These are phyloP conservation scores for Corticium candelabrum DNA, from an alignment of 37 sponge, comb jelly and placozoan genomes.

Conservation along the genomic window DNA sequence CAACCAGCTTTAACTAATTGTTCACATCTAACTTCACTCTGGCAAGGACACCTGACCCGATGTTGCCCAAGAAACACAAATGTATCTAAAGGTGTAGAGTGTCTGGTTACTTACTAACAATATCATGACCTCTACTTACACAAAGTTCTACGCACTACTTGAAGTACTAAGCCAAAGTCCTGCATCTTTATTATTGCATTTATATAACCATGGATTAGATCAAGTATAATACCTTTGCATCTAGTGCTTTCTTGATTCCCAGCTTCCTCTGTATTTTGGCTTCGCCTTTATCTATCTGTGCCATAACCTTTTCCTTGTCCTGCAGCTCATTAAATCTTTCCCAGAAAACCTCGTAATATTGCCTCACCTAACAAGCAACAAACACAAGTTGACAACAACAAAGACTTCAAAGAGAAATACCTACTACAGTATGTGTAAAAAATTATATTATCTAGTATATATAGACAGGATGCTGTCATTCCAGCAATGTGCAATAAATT, in stretches of 20 bases:
- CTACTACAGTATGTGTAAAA: too few species aligned
- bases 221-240: conserved; percentile 41
- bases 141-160: neutral
- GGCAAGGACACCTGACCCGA: too few species aligned
- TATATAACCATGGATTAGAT: neutral
- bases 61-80: too few species aligned
- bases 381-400: neutral
- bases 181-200: neutral
- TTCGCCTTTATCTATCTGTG: conserved; percentile 90
- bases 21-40: too few species aligned
- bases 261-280: conserved; percentile 85
- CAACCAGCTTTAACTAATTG: too few species aligned
- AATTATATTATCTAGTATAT: too few species aligned
- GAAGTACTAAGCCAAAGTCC: neutral
- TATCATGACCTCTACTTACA: too few species aligned
- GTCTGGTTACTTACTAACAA: too few species aligned
- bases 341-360: conserved; percentile 90
- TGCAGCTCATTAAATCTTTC: conserved; percentile 82
- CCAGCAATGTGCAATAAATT: too few species aligned
- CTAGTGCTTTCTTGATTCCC: conserved; percentile 79
- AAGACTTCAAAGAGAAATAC: too few species aligned
- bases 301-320: conserved; percentile 78
- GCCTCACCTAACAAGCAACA: conserved; percentile 43
- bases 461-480: too few species aligned
- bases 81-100: too few species aligned